Percentiles rank a stretch among this genome's conserved stretches.
Evolutionary conservation across 2,797 vertebrate genomes (phyloP).

Genomic region (Threskiornis aethiopicus): DNA sequence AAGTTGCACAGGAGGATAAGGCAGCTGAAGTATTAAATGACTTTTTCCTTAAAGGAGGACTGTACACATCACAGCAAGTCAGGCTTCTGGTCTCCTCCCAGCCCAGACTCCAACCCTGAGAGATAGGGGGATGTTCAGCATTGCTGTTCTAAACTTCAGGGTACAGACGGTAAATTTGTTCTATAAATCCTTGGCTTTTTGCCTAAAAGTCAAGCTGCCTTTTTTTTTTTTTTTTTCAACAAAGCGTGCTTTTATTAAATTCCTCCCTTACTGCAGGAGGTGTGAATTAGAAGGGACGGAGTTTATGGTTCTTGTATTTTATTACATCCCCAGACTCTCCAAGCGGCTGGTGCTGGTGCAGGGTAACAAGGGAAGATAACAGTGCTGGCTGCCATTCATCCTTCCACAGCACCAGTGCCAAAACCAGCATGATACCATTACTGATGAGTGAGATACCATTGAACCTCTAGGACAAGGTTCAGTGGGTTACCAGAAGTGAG

Average conservation of each 20-base stretch:
- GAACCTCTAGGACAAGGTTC: not conserved
- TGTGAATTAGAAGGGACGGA: not conserved
- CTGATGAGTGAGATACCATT: not conserved
- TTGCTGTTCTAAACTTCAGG: not conserved
- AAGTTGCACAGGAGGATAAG: conserved; percentile 40
- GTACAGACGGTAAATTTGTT: not conserved
- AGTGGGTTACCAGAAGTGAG: not conserved
- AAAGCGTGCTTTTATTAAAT: not conserved
- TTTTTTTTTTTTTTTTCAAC: not conserved
- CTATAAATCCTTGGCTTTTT: not conserved
- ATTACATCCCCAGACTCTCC: not conserved
- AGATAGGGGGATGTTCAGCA: not conserved
- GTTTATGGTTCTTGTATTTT: not conserved
- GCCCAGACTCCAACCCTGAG: not conserved
- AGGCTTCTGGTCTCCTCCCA: not conserved
- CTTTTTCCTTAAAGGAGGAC: conserved; percentile 15
- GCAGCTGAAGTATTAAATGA: conserved; percentile 42
- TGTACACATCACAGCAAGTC: not conserved
- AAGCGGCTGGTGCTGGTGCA: not conserved
- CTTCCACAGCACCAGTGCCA: not conserved
- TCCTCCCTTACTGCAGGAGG: not conserved
- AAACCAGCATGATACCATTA: not conserved
- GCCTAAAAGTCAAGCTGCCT: not conserved
- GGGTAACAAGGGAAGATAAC: not conserved
- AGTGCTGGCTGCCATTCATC: not conserved